A percentile compares a stretch with the other conserved stretches of the same genome.
phyloP scores from a whole-genome alignment of 2,797 vertebrate genomes.

The Euphonia xanthogaster region DNA sequence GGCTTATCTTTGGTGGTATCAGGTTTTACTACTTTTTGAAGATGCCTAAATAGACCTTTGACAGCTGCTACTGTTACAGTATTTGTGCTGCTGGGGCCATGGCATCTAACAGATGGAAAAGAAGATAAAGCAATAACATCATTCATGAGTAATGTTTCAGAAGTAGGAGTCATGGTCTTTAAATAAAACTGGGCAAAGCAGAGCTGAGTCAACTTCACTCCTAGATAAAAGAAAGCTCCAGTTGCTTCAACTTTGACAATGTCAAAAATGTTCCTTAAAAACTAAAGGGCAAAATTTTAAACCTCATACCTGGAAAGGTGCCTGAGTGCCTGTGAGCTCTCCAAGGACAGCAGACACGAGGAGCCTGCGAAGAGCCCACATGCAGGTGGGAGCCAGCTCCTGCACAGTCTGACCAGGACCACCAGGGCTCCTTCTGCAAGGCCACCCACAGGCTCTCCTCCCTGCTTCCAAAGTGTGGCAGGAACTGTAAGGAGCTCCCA shows the following conservation, averaged over 20 bases:
- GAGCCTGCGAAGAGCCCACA: fast-evolving
- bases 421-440: neutral
- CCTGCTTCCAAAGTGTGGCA: fast-evolving
- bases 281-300: neutral
- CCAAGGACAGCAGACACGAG: neutral
- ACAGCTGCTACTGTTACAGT: slow-evolving; percentile 21
- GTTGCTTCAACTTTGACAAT: neutral
- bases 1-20: neutral
- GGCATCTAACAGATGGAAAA: slow-evolving; percentile 31
- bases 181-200: slow-evolving; percentile 40
- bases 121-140: slow-evolving; percentile 27
- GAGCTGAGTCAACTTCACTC: neutral
- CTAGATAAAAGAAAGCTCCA: neutral
- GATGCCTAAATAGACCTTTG: slow-evolving; percentile 1
- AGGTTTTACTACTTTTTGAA: slow-evolving; percentile 20
- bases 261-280: neutral
- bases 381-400: fast-evolving
- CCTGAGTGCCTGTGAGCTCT: fast-evolving
- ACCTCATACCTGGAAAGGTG: neutral
- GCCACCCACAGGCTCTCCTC: neutral
- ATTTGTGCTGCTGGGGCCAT: slow-evolving; percentile 22
- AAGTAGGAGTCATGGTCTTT: slow-evolving; percentile 16
- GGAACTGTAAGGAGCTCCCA: neutral
- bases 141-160: slow-evolving; percentile 4
- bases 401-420: neutral